Evolutionary conservation across 1,140 invertebrate genomes (phyloP).

Genomic region (Ostrea edulis): DNA sequence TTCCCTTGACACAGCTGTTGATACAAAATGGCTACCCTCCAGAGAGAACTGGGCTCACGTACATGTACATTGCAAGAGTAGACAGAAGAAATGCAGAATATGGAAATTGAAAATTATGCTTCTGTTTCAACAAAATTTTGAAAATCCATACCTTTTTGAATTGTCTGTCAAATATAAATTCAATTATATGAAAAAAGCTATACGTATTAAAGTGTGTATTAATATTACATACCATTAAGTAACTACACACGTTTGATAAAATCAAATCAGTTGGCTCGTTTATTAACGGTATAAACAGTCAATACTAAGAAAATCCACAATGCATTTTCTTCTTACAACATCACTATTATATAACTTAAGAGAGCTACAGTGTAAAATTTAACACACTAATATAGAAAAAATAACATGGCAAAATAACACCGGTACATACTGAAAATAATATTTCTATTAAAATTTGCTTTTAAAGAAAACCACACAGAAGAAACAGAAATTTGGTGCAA

Average conservation of each 20-base stretch:
- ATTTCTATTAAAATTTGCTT: no score
- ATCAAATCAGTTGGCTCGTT: neutral
- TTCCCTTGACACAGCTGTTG: neutral
- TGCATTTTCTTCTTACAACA: conserved; percentile 15
- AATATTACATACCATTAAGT: neutral
- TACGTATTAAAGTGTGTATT: neutral
- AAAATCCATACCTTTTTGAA: conserved; percentile 7
- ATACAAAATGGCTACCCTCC: neutral
- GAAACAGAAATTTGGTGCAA: no score
- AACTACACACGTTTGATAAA: no score
- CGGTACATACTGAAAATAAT: no score
- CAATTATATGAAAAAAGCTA: neutral
- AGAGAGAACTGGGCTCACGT: neutral
- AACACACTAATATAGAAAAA: neutral
- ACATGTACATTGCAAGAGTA: neutral
- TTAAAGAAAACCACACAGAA: no score
- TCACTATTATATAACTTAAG: neutral
- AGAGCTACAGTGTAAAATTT: neutral
- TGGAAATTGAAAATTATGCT: conserved; percentile 6
- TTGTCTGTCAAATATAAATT: conserved; percentile 9
- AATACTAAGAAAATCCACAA: neutral
- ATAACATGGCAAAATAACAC: neutral
- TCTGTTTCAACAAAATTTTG: neutral
- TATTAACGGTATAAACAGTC: neutral
- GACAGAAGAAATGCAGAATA: neutral